Conservation (phyloP, 1,140 invertebrate genomes). For the Pinna nobilis region DNA sequence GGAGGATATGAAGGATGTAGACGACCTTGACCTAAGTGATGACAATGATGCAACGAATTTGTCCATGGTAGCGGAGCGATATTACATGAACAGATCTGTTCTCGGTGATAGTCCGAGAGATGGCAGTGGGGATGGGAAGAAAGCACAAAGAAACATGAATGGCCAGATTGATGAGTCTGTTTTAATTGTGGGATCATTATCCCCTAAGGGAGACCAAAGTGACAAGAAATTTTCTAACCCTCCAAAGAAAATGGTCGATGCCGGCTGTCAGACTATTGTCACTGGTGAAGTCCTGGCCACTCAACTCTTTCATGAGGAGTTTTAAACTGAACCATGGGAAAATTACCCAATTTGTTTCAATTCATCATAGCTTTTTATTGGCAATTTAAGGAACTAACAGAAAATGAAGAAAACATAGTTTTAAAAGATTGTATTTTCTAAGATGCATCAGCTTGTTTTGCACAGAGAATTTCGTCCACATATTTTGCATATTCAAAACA, state of each 20-base stretch:
- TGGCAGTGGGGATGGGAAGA: conserved; percentile 19
- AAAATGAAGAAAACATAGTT: no score
- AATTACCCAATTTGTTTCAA: not conserved
- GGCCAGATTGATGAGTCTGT: conserved; percentile 27
- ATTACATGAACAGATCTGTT: conserved; percentile 72
- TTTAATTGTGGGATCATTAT: conserved; percentile 24
- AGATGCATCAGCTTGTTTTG: no score
- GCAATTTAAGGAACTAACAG: no score
- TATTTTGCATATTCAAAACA: no score
- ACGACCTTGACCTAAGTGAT: conserved; percentile 67
- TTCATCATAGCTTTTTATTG: no score
- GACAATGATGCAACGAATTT: conserved; percentile 59
- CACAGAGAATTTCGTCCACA: no score
- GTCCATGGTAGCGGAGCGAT: conserved; percentile 72
- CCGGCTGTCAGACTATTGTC: conserved; percentile 73
- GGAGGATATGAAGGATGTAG: conserved; percentile 64
- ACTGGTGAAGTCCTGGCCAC: conserved; percentile 75
- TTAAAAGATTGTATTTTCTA: no score
- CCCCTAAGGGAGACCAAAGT: no score
- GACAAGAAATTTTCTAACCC: conserved; percentile 11
- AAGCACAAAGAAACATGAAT: conserved; percentile 4
- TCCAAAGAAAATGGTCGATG: conserved; percentile 44
- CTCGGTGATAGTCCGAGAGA: conserved; percentile 65
- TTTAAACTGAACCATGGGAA: conserved; percentile 42
- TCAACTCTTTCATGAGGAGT: conserved; percentile 73